Evolutionary conservation across 1,140 invertebrate species (phyloP), one percentile per base, ranked within the genome.

Genomic region (Aethina tumida): DNA sequence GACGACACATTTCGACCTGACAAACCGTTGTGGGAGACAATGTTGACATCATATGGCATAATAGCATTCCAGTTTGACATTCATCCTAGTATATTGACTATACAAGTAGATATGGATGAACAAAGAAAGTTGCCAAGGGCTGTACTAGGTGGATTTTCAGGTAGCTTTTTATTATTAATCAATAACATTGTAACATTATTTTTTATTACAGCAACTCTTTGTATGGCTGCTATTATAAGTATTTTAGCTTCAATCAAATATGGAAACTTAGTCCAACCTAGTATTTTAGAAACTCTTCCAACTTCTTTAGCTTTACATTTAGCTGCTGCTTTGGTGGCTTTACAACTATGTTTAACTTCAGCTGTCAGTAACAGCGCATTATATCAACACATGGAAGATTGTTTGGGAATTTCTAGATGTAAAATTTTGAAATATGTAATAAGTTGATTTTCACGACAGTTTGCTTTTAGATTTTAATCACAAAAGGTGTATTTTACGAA

Each of bases 401-500:
- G 63, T 41, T 60, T 78, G 16, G 62, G 58, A 9, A 62, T 80
- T 45, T 62, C 71, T 1, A 68, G 68, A 63, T 63, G 77, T 79
- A 55, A 56, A 56, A 12, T 16, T 29, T 39, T 35, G n/a, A n/a
- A n/a, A n/a, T n/a, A n/a, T n/a, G n/a, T n/a, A n/a, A n/a, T n/a
- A n/a, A n/a, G n/a, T n/a, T n/a, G n/a, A n/a, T n/a, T n/a, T n/a
- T n/a, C n/a, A n/a, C 7, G 22, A 24, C n/a, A n/a, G n/a, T n/a
- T n/a, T n/a, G n/a, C n/a, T 70, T 72, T 40, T 62, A 95, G 90
- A 71, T 21, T 93, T 95, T 52, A 78, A 76, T 34, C 71, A 75
- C 58, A 81, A 79, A 54, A 69, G 92, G 5, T 81, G 83, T 35
- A 58, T 81, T 0, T 58, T 87, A 12, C 68, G 91, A 21, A 81